Evolutionary conservation across 2,888 invertebrate genomes (phyloP).

Genomic region (Seira ritae): DNA sequence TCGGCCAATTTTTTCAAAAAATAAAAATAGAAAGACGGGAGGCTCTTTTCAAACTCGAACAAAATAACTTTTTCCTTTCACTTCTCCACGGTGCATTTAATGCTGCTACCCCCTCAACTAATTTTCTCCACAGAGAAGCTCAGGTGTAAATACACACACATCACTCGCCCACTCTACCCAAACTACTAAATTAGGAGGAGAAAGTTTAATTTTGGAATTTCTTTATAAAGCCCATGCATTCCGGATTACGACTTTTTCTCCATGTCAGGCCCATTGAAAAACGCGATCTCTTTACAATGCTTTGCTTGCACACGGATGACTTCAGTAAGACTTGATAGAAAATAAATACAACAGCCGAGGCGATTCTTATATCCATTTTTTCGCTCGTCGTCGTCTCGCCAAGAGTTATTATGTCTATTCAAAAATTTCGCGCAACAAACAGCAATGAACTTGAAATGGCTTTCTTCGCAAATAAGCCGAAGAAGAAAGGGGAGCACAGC

Average conservation of each 20-base stretch:
- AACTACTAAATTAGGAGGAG: neutral
- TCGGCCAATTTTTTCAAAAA: neutral
- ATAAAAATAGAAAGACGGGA: too few species aligned
- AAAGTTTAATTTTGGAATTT: neutral
- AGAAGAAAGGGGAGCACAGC: slow-evolving; percentile 29
- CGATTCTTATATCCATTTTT: neutral
- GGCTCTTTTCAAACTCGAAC: neutral
- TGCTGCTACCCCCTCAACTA: neutral
- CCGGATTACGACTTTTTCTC: neutral
- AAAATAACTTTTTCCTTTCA: neutral
- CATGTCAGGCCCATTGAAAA: neutral
- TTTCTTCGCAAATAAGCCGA: slow-evolving; percentile 41
- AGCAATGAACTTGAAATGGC: slow-evolving; percentile 63
- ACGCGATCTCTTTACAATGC: neutral
- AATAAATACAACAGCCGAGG: neutral
- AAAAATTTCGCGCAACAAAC: slow-evolving; percentile 25
- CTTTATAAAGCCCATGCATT: too few species aligned
- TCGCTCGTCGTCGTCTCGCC: neutral
- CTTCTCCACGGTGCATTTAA: slow-evolving; percentile 30
- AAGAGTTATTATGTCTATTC: slow-evolving; percentile 5
- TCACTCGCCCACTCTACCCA: neutral
- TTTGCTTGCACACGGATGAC: neutral
- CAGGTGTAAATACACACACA: neutral
- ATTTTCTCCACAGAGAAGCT: neutral
- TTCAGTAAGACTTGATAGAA: slow-evolving; percentile 1